Conservation (phyloP, 2,797 vertebrate species). For the Sebastes steindachneri region DNA sequence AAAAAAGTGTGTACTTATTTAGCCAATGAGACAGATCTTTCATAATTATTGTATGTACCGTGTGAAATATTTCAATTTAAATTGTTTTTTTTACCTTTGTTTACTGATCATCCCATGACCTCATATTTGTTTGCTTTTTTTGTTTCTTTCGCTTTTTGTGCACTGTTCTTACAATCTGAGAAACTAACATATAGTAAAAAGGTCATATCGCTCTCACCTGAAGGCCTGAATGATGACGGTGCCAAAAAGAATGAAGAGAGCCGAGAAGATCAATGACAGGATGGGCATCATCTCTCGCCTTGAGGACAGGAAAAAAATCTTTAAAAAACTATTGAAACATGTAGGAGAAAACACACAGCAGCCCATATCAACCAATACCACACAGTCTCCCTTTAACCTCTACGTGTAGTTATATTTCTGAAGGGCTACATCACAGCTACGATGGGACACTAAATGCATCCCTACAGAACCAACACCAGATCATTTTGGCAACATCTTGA, state of each 20-base stretch:
- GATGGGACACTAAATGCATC: not conserved
- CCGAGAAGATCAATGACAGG: constrained; percentile 94
- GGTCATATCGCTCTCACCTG: constrained; percentile 80
- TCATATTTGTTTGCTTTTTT: no score
- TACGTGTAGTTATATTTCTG: not conserved
- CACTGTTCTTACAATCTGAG: not conserved
- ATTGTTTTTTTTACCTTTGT: no score
- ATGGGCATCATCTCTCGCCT: constrained; percentile 98
- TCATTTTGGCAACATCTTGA: not conserved
- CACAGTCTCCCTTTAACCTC: not conserved
- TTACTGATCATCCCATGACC: no score
- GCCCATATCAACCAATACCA: not conserved
- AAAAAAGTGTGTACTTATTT: no score
- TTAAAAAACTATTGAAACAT: not conserved
- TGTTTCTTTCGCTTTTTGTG: fast-evolving
- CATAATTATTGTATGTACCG: no score
- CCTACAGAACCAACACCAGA: not conserved
- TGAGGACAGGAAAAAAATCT: not conserved
- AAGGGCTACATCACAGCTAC: not conserved
- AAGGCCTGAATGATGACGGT: constrained; percentile 96
- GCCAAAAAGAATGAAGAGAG: constrained; percentile 95
- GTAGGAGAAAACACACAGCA: not conserved
- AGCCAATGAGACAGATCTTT: no score
- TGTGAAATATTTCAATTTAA: no score
- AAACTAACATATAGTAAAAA: not conserved